Conservation (phyloP, 1,140 invertebrate genomes). For the Drosophila tristis region DNA sequence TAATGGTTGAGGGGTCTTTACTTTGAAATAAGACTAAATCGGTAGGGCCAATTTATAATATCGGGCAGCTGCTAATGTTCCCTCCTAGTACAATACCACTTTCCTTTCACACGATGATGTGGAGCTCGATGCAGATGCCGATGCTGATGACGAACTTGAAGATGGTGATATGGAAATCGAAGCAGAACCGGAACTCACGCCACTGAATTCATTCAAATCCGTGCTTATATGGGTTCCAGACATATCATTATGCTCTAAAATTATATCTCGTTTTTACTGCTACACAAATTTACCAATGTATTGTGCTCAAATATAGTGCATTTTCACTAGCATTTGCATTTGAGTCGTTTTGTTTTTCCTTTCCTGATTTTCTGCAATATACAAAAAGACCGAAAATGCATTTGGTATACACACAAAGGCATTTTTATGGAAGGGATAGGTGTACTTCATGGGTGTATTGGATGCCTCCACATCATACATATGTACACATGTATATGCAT, state of each 20-base stretch:
- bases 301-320: no score
- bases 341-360: background rate
- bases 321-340: constrained; percentile 3
- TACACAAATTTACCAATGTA: constrained; percentile 5
- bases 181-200: constrained; percentile 26
- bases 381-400: constrained; percentile 40
- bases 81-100: constrained; percentile 12
- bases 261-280: constrained; percentile 4
- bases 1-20: background rate
- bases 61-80: constrained; percentile 4
- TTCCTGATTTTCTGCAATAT: constrained; percentile 47
- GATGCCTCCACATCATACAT: background rate
- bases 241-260: constrained; percentile 19
- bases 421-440: constrained; percentile 21
- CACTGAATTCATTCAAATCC: constrained; percentile 19
- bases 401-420: constrained; percentile 61
- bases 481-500: background rate
- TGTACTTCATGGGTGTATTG: background rate
- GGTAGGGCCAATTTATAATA: constrained; percentile 8
- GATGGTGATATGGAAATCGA: constrained; percentile 12
- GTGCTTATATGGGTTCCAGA: constrained; percentile 15
- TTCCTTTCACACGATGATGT: constrained; percentile 27
- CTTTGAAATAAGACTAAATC: constrained; percentile 10
- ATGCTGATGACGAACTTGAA: constrained; percentile 11
- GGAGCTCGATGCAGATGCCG: constrained; percentile 22